A percentile compares a stretch with the other conserved stretches of the same genome.
Conservation (phyloP, 1,140 invertebrate genomes). For the Drosophila miranda region DNA sequence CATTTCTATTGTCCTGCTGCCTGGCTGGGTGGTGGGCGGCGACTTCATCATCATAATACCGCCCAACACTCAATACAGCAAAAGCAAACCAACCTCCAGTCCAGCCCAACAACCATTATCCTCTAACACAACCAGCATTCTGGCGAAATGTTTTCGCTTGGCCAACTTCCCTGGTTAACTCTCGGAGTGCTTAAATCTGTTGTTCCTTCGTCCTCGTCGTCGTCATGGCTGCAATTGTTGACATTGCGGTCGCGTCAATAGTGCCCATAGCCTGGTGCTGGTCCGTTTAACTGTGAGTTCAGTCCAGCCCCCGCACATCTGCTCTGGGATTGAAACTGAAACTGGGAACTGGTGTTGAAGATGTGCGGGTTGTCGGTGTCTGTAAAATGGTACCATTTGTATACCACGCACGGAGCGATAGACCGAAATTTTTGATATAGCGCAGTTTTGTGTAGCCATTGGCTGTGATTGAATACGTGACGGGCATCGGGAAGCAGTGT, state of each 20-base stretch:
- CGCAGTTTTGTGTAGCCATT: conserved; percentile 77
- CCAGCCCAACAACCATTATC: not conserved
- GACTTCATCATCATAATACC: conserved; percentile 46
- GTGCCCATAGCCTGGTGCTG: conserved; percentile 39
- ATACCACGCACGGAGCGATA: conserved; percentile 64
- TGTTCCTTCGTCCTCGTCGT: conserved; percentile 47
- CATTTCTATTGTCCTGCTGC: conserved; percentile 49
- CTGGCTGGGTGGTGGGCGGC: conserved; percentile 5
- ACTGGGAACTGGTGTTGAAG: not conserved
- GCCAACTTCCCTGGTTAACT: conserved; percentile 71
- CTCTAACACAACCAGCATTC: conserved; percentile 14
- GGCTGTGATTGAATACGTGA: conserved; percentile 78
- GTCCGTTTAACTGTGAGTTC: conserved; percentile 58
- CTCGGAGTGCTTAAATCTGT: conserved; percentile 22
- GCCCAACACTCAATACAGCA: conserved; percentile 12
- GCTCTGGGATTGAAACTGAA: not conserved
- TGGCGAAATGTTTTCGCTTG: conserved; percentile 73
- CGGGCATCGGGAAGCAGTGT: conserved; percentile 50
- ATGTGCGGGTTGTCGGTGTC: conserved; percentile 13
- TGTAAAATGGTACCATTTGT: conserved; percentile 65
- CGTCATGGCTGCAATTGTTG: conserved; percentile 77
- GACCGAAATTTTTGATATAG: conserved; percentile 76
- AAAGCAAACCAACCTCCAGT: not conserved
- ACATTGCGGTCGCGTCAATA: conserved; percentile 74
- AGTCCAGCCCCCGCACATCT: conserved; percentile 25